Evolutionary conservation across 2,888 invertebrate species (phyloP).

Genomic region (Drosophila formosana): DNA sequence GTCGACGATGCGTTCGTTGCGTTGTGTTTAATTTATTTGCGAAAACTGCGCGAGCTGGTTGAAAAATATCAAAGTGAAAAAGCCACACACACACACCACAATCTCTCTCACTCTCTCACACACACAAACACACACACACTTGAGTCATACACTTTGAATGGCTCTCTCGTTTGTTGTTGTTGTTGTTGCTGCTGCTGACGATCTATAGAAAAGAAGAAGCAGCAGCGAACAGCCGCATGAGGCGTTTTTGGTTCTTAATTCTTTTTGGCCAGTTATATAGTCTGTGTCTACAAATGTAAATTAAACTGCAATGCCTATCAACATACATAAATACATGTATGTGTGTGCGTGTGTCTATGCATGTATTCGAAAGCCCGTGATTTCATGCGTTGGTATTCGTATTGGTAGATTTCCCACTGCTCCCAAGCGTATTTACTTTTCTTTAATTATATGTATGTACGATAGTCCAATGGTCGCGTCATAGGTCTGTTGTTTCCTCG

Average conservation of each 20-base stretch:
- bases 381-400: constrained; percentile 34
- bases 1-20: constrained; percentile 39
- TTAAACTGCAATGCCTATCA: constrained; percentile 35
- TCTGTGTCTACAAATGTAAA: constrained; percentile 18
- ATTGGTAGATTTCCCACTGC: constrained; percentile 30
- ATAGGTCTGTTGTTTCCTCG: constrained; percentile 39
- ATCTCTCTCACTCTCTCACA: constrained; percentile 48
- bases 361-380: constrained; percentile 42
- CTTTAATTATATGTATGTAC: constrained; percentile 32
- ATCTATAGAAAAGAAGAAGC: constrained; percentile 59
- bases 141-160: constrained; percentile 71
- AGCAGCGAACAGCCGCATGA: constrained; percentile 62
- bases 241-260: constrained; percentile 54
- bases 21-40: constrained; percentile 68
- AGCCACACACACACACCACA: constrained; percentile 50
- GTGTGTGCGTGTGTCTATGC: constrained; percentile 20
- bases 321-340: constrained; percentile 2
- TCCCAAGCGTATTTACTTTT: constrained; percentile 35
- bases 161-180: constrained; percentile 50
- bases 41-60: constrained; percentile 70
- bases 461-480: constrained; percentile 61
- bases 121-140: constrained; percentile 48
- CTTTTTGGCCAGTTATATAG: constrained; percentile 49
- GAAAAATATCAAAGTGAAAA: constrained; percentile 70
- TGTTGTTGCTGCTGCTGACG: constrained; percentile 44